Base-by-base conservation (phyloP, 2,113 vertebrate genomes). In the Tupaia chinensis region DNA sequence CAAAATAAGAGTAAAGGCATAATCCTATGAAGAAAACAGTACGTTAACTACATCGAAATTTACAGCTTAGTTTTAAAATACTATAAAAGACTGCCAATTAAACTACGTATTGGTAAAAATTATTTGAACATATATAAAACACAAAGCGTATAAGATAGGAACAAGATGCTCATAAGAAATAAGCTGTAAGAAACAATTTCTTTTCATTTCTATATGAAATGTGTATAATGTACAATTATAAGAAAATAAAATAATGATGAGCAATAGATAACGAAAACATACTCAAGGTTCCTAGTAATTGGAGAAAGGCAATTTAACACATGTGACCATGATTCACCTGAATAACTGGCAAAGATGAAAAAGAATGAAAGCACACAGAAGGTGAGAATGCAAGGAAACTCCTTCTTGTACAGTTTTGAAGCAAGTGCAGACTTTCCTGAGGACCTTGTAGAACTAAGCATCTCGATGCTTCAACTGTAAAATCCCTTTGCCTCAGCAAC, bases 401-500 rank as follows among this genome's bases (percentile, higher is more conserved):
- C 5, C 2, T 34, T 74, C n/a, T 66, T 60, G 1, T 14, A 1
- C 1, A 8, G 56, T 16, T 63, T 29, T 14, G 34, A 23, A 63
- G 20, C 29, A 1, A 69, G 5, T 1, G 1, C 16, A 25, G 1
- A 25, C 7, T 17, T 16, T 4, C 17, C 14, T 3, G 4, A 10
- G 3, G 25, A 29, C 12, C 14, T 79, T 23, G 11, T 76, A 17
- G 19, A 58, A 83, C 20, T 25, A n/a, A 44, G 10, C 10, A 60
- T 12, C 5, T 4, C 3, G 32, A 66, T 1, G 29, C 34, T 27
- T 76, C 4, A 66, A 29, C 68, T 2, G 15, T 17, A 54, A 78
- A 66, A 19, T 14, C 6, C 4, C 4, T 77, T 7, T 13, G n/a
- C 12, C 32, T 29, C 29, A 15, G 77, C 19, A 54, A 4, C 14